These are phyloP conservation scores for Acanthaster planci DNA, from an alignment of 35 echinoderm and acorn worm genomes.

Conservation along the genomic window DNA sequence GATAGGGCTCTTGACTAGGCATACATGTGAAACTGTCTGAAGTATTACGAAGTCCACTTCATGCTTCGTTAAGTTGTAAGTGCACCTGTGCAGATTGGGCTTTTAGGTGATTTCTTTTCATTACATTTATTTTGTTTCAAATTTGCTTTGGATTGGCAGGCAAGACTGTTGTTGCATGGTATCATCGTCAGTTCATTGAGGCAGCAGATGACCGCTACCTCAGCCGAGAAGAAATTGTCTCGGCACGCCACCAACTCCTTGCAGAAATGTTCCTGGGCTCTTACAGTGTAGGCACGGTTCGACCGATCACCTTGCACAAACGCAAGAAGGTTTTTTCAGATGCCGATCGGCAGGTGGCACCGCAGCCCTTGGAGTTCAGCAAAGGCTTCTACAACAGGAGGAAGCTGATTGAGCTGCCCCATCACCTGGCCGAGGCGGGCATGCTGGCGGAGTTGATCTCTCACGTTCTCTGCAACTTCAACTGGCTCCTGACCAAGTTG, in stretches of 20 bases:
- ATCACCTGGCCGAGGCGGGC: slow-evolving; percentile 49
- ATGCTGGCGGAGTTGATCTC: slow-evolving; percentile 35
- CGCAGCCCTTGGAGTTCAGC: slow-evolving; percentile 73
- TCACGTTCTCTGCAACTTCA: slow-evolving; percentile 68
- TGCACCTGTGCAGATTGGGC: too few relatives aligned
- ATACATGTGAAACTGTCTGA: too few relatives aligned
- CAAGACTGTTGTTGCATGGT: slow-evolving; percentile 86
- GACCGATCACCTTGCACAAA: slow-evolving; percentile 56
- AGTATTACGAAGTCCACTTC: too few relatives aligned
- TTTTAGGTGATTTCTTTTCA: too few relatives aligned
- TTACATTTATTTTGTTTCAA: too few relatives aligned
- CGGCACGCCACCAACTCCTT: slow-evolving; percentile 48
- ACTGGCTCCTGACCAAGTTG: slow-evolving; percentile 80
- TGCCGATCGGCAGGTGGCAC: slow-evolving; percentile 71
- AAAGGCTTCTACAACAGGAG: slow-evolving; percentile 71
- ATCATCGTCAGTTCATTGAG: slow-evolving; percentile 92
- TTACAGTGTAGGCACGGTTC: slow-evolving; percentile 67
- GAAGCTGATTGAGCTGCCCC: slow-evolving; percentile 77
- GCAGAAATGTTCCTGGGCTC: slow-evolving; percentile 72
- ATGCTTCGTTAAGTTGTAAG: too few relatives aligned
- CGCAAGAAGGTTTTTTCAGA: slow-evolving; percentile 55
- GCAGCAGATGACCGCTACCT: slow-evolving; percentile 64
- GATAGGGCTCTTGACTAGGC: too few relatives aligned
- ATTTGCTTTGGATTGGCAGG: neutral
- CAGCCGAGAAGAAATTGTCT: neutral